phyloP scores from a whole-genome alignment of 2,888 invertebrate genomes.

The Lasioglossum calceatum region DNA sequence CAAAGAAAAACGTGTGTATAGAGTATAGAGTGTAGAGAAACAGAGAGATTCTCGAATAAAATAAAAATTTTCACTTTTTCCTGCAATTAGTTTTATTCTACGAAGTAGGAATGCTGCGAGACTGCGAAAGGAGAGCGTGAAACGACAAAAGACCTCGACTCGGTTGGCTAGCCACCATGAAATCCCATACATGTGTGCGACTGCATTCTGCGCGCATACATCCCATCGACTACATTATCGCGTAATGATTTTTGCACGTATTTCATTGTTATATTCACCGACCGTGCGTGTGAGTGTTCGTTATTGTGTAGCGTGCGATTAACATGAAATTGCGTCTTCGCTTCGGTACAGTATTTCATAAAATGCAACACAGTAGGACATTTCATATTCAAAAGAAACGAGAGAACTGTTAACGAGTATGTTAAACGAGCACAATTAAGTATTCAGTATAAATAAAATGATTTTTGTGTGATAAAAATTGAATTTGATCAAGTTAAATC shows the following conservation, averaged over 20 bases:
- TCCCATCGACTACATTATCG: constrained; percentile 34
- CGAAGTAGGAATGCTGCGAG: constrained; percentile 49
- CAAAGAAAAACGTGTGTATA: background rate
- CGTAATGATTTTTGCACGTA: constrained; percentile 38
- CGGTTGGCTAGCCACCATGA: constrained; percentile 81
- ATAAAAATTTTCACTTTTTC: constrained; percentile 35
- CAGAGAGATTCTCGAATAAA: constrained; percentile 11
- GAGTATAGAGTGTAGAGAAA: background rate
- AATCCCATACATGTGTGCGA: constrained; percentile 58
- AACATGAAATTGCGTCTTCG: background rate
- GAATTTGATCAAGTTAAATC: no score
- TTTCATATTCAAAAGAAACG: background rate
- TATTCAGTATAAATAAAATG: background rate
- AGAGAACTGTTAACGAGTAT: background rate
- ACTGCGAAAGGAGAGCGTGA: constrained; percentile 67
- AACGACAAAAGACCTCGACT: constrained; percentile 80
- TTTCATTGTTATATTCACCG: constrained; percentile 17
- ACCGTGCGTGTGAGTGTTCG: background rate
- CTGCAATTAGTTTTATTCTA: constrained; percentile 37
- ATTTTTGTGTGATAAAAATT: no score
- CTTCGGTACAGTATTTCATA: background rate
- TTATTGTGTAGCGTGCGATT: background rate
- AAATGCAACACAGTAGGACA: background rate
- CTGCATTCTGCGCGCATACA: constrained; percentile 35
- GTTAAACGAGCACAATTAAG: no score